Evolutionary conservation across 2,797 vertebrate species (phyloP).

Genomic region (Rhinichthys osculus): DNA sequence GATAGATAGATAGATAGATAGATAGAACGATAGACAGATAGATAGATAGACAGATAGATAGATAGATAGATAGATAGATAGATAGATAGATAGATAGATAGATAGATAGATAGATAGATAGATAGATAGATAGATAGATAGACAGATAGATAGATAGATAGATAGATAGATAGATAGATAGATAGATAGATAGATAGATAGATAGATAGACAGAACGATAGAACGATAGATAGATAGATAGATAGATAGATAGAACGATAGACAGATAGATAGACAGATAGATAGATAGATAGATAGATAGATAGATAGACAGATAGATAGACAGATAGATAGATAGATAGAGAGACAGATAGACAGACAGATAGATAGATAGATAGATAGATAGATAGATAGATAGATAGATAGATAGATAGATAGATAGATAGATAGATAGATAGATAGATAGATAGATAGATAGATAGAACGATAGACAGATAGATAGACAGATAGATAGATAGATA

Average conservation of each 20-base stretch:
- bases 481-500: not conserved
- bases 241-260: not conserved
- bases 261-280: not conserved
- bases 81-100: accelerated
- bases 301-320: not conserved
- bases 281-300: accelerated
- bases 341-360: accelerated
- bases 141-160: accelerated
- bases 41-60: not conserved
- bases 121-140: accelerated
- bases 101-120: accelerated
- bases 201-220: not conserved
- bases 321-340: not conserved
- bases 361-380: not conserved
- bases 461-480: not conserved
- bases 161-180: accelerated
- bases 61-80: accelerated
- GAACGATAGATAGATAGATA: not conserved
- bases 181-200: accelerated
- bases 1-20: not conserved
- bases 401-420: not conserved
- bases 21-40: not conserved
- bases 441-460: not conserved
- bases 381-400: not conserved
- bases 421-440: not conserved